phyloP scores from a whole-genome alignment of 2,797 vertebrate genomes.

The Clarias pachynema region DNA sequence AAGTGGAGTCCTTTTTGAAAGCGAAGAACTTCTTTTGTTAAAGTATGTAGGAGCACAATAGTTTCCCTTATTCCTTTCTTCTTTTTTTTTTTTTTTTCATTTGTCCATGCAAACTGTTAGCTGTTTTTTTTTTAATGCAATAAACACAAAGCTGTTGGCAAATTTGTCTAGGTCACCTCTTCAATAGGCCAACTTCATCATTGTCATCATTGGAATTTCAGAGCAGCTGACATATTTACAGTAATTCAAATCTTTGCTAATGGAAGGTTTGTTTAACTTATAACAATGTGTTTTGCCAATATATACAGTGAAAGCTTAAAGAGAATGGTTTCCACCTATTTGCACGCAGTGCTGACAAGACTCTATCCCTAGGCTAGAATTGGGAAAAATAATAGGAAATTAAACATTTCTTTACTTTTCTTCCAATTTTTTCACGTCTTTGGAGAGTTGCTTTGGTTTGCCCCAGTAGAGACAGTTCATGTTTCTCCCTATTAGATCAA shows the following conservation, averaged over 20 bases:
- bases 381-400: constrained; percentile 9
- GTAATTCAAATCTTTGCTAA: constrained; percentile 24
- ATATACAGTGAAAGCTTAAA: constrained; percentile 16
- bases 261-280: constrained; percentile 11
- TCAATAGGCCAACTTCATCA: background rate
- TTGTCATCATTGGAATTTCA: constrained; percentile 13
- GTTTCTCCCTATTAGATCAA: constrained; percentile 27
- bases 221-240: constrained; percentile 30
- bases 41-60: background rate
- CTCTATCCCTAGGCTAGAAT: constrained; percentile 4
- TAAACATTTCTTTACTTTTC: background rate
- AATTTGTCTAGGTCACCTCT: constrained; percentile 14
- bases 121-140: background rate
- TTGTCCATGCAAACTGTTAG: background rate
- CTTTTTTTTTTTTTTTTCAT: background rate
- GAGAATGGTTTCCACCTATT: constrained; percentile 26
- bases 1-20: background rate
- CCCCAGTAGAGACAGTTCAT: constrained; percentile 26
- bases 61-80: background rate
- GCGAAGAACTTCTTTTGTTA: background rate
- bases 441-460: constrained; percentile 12
- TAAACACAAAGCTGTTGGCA: background rate
- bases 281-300: constrained; percentile 19
- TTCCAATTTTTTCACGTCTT: constrained; percentile 21
- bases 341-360: constrained; percentile 21